These are phyloP conservation scores for Melangyna quadrimaculata DNA, from an alignment of 2,888 invertebrate genomes.

Conservation along the genomic window DNA sequence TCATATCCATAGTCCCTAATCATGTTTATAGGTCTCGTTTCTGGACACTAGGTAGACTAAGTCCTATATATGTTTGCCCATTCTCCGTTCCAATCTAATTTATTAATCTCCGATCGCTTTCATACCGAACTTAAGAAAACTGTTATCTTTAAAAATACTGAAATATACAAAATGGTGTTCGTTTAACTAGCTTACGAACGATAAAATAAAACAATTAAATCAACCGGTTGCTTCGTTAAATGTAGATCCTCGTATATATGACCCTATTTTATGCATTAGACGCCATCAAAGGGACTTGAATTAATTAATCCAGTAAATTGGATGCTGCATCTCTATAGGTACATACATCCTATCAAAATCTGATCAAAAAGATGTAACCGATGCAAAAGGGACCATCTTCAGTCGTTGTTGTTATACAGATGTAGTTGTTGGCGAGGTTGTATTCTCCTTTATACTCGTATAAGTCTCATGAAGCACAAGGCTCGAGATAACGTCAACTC, in stretches of 20 bases:
- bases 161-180: neutral
- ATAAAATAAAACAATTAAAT: neutral
- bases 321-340: constrained; percentile 20
- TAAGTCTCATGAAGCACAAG: constrained; percentile 43
- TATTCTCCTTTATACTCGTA: constrained; percentile 14
- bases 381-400: constrained; percentile 50
- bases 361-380: constrained; percentile 66
- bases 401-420: neutral
- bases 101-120: too few species aligned
- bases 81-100: too few species aligned
- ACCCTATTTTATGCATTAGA: constrained; percentile 21
- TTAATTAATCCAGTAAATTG: constrained; percentile 67
- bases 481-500: constrained; percentile 59
- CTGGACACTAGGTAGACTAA: too few species aligned
- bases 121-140: too few species aligned
- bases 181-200: neutral
- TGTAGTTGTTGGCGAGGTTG: neutral
- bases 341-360: constrained; percentile 50
- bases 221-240: too few species aligned
- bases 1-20: too few species aligned
- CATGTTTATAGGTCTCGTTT: too few species aligned
- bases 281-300: constrained; percentile 46
- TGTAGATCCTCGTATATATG: too few species aligned
- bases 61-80: too few species aligned
- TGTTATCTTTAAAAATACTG: too few species aligned